Base-by-base conservation (phyloP, 1,140 invertebrate species). In the Heliconius hewitsoni region DNA sequence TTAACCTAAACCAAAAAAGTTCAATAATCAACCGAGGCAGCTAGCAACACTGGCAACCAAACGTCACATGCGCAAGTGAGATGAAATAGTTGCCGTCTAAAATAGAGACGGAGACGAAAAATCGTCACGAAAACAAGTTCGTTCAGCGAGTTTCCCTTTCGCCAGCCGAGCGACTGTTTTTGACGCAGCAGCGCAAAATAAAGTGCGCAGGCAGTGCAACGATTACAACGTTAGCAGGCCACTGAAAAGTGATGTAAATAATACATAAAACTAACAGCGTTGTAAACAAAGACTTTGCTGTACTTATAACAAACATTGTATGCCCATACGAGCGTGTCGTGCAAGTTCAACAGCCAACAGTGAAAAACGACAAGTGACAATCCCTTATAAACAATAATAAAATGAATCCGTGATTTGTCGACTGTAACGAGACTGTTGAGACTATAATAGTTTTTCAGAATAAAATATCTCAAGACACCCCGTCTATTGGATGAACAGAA, bases 181-280 rank as follows among this genome's bases (percentile, higher is more conserved):
- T 91, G 92, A 93, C 92, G 92, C 91, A 93, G 89, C 91, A 91
- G 90, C 91, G 93, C 91, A 89, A 90, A 78, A 88, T 87, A 91
- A 87, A 91, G 87, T 91, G 91, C 91, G 90, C 90, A 93, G 90
- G 87, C 90, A 93, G 90, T 92, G 90, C 89, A 93, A 90, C 90
- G 92, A 93, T 91, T 92, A 90, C 87, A 83, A 88, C 90, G 90
- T 92, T 92, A 84, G 91, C 86, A 93, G 90, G 88, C 89, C 90
- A 83, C 87, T 85, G 83, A 87, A 89, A 88, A 93, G 93, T 94
- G 92, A 90, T 94, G 93, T 93, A 94, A 94, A 94, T 94, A 94
- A 92, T 83, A 90, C 81, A 88, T 88, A 89, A 90, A 92, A 85
- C 85, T 81, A 77, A 82, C 85, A 90, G 87, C 84, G 88, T 84